A percentile compares a stretch with the other conserved stretches of the same genome.
These are phyloP conservation scores for Melanocharis versteri DNA, from an alignment of 2,113 vertebrate species.

Conservation along the genomic window DNA sequence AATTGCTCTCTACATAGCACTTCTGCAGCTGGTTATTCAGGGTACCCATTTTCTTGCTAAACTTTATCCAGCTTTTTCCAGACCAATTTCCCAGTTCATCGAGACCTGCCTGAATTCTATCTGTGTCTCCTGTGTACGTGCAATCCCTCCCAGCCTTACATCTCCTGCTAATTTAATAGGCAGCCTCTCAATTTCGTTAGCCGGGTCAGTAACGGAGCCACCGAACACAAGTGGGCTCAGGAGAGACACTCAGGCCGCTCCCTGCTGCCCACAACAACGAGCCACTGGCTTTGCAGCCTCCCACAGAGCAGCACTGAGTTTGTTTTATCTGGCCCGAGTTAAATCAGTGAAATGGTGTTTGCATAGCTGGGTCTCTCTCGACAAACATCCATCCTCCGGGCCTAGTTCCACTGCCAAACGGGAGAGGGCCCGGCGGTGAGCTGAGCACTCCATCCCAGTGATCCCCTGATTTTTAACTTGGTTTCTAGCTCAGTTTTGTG, in stretches of 20 bases:
- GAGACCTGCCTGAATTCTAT: not conserved
- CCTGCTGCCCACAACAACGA: not conserved
- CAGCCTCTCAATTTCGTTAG: not conserved
- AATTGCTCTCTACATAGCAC: not conserved
- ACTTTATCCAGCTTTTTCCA: not conserved
- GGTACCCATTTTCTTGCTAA: not conserved
- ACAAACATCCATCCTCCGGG: not conserved
- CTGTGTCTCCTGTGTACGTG: not conserved
- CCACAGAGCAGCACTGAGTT: not conserved
- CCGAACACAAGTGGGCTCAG: not conserved
- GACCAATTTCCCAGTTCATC: not conserved
- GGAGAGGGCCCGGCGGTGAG: not conserved
- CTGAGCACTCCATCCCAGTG: not conserved
- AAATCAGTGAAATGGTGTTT: not conserved
- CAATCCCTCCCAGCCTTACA: not conserved
- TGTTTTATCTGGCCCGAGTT: not conserved
- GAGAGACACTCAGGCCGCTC: not conserved
- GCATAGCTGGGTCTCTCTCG: not conserved
- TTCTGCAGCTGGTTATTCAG: not conserved
- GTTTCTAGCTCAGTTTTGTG: not conserved
- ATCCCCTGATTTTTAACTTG: not conserved
- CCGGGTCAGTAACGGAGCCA: not conserved
- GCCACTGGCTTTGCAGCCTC: not conserved
- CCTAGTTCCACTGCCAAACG: not conserved
- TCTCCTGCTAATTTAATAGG: not conserved